phyloP scores from a whole-genome alignment of 2,113 vertebrate genomes.

The Mastomys coucha region DNA sequence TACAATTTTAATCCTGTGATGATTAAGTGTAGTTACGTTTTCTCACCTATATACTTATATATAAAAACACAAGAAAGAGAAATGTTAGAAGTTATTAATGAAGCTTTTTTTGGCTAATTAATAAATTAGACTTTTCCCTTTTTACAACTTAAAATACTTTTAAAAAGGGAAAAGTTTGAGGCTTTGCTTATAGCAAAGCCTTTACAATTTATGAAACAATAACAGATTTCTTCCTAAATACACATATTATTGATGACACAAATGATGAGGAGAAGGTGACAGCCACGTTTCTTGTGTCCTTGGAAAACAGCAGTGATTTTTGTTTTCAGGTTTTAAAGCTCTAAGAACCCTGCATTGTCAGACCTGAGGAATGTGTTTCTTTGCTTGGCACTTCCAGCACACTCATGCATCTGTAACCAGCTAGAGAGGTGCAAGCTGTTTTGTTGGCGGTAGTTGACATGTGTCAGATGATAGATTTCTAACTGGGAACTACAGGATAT shows the following conservation, averaged over 20 bases:
- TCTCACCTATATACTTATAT: not conserved
- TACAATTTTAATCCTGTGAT: not conserved
- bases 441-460: not conserved
- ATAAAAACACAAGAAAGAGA: slow-evolving; percentile 12
- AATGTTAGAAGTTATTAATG: not conserved
- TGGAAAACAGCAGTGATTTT: slow-evolving; percentile 42
- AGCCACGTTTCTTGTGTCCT: not conserved
- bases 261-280: not conserved
- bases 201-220: not conserved
- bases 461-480: not conserved
- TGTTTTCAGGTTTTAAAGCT: slow-evolving; percentile 39
- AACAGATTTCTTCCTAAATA: not conserved
- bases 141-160: slow-evolving; percentile 37
- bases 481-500: not conserved
- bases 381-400: not conserved
- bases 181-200: not conserved
- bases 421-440: not conserved
- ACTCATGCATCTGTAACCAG: not conserved
- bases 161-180: not conserved
- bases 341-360: not conserved
- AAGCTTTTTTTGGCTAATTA: slow-evolving; percentile 45
- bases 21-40: not conserved
- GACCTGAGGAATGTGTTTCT: not conserved
- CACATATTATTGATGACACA: not conserved
- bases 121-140: not conserved